A percentile compares a stretch with the other conserved stretches of the same genome.
phyloP scores from a whole-genome alignment of 2,888 invertebrate species.

The Luperina testacea region DNA sequence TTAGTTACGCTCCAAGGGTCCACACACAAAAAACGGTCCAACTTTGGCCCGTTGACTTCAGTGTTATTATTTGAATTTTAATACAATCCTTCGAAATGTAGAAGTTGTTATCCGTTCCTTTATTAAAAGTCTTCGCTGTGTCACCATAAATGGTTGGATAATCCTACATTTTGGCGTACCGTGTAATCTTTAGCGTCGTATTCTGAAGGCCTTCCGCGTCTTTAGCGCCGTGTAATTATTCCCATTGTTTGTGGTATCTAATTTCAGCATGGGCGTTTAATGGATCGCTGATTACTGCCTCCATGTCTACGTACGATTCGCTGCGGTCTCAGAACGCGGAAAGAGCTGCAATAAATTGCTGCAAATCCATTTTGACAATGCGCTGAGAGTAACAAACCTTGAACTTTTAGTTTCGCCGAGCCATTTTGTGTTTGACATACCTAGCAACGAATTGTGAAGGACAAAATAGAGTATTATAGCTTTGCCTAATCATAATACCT shows the following conservation, averaged over 20 bases:
- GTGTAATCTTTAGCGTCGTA: constrained; percentile 67
- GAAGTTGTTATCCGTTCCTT: background rate
- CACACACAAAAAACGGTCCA: constrained; percentile 42
- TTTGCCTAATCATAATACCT: constrained; percentile 9
- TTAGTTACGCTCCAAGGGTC: constrained; percentile 68
- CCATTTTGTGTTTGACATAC: constrained; percentile 64
- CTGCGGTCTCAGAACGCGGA: constrained; percentile 78
- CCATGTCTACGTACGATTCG: constrained; percentile 72
- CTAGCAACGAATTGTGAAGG: constrained; percentile 44
- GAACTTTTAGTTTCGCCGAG: constrained; percentile 72
- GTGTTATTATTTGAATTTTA: constrained; percentile 32
- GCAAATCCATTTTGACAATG: constrained; percentile 76
- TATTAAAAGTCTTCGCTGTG: background rate
- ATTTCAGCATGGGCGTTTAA: constrained; percentile 84
- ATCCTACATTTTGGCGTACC: constrained; percentile 67
- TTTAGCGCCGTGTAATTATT: constrained; percentile 73
- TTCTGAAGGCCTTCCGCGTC: constrained; percentile 74
- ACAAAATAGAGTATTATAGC: constrained; percentile 22
- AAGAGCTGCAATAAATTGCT: constrained; percentile 71
- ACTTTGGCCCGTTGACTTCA: constrained; percentile 43
- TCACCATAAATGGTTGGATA: constrained; percentile 62
- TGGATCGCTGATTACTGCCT: constrained; percentile 76
- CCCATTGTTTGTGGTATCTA: constrained; percentile 76
- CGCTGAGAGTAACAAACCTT: constrained; percentile 74
- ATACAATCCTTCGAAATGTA: constrained; percentile 31